Evolutionary conservation across 2,888 invertebrate species (phyloP), one percentile per base, ranked within the genome.

Genomic region (Drosophila subquinaria): DNA sequence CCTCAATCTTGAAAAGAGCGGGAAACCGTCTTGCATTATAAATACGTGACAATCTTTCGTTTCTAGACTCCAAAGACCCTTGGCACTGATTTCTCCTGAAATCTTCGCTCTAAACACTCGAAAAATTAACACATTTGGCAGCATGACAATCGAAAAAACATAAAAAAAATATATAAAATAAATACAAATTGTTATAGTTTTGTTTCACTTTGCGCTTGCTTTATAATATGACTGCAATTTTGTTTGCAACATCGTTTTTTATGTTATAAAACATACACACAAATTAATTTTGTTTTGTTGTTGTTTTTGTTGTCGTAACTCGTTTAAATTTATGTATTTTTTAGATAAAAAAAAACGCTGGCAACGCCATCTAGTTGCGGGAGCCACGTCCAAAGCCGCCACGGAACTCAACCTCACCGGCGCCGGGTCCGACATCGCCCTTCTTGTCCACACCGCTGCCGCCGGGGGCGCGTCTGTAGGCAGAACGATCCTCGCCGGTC

Each of bases 341-440:
- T 79, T 68, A 74, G 36, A 13, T 69, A 73, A 73, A 83, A 78
- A 78, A 80, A 73, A 68, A 40, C 63, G 70, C 52, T 73, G 67
- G 63, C 66, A 65, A 65, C 63, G 68, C 53, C 43, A 23, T 56
- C 62, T 89, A 90, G 78, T 83, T 93, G 80, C 94, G 93, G 69
- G 95, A 94, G 86, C 96, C 96, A 93, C 96, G 94, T 90, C 96
- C 96, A 88, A 95, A 96, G 88, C 97, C 96, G 91, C 96, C 96
- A 94, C 96, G 95, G 94, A 98, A 98, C 95, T 98, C 98, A 91
- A 99, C 95, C 93, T 96, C 96, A 80, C 96, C 97, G 69, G 97
- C 96, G 79, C 99, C 99, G 90, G 98, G 97, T 80, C 99, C 99
- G 89, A 98, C 99, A 93, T 99, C 99, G 74, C 97, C 97, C 93